Evolutionary conservation across 2,888 invertebrate species (phyloP), one percentile per base, ranked within the genome.

Genomic region (Drosophila stalkeri): DNA sequence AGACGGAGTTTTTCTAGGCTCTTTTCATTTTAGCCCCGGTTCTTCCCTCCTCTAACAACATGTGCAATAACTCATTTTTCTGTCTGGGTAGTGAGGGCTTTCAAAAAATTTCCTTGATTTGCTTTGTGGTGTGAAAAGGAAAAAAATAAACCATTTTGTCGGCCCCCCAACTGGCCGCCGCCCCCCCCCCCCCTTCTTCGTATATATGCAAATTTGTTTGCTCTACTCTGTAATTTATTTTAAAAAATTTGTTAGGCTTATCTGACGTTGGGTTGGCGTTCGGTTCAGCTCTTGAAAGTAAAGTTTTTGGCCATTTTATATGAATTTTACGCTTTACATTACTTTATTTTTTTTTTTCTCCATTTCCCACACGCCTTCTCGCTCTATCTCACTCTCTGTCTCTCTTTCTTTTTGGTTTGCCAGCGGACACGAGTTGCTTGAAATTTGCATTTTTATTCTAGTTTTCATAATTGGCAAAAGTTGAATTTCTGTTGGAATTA

Each of bases 161-260:
- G 63, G 51, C 54, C 41, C 20, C 18, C 31, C 20, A 55, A 20
- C 52, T 60, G 47, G 47, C 27, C 31, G n/a, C 11, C 3, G 23
- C 49, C 27, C 27, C 20, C 33, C 56, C 11, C 11, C 3, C 3
- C 49, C 27, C 27, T 12, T 27, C 56, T 16, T 64, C 57, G 72
- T 74, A 78, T 88, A 74, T 90, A 90, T 86, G 86, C 83, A 86
- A 86, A 86, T 86, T 90, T 86, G 88, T 86, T 86, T 88, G 90
- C 86, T 88, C 90, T 69, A 82, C 87, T 85, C 89, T 86, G 84
- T 86, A 90, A 86, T 86, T 86, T 88, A 90, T 86, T 86, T 90
- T 70, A 75, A 88, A 90, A 84, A 90, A 90, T 90, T 86, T 86
- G 86, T 86, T 88, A 88, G 84, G 86, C 86, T 89, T 86, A 86